Base-by-base conservation (phyloP, 2,888 invertebrate genomes). In the Iselma pallidipennis region DNA sequence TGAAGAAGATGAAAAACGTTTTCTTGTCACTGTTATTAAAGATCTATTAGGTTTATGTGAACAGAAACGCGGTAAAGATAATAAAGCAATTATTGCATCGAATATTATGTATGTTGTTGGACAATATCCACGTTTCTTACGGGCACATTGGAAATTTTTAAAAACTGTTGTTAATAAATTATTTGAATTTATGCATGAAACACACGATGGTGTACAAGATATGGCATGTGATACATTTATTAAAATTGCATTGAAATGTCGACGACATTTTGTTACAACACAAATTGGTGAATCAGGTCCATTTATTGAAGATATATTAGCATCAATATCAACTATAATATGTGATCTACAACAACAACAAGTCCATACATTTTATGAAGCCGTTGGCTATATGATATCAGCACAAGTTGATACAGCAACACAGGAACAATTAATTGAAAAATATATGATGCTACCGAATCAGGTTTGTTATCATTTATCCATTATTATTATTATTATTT, bases 221-320 rank as follows among this genome's bases (percentile, higher is more conserved):
- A 99, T 99, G 99, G 99, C 99, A 63, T 99, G 99, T 85, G 99
- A 99, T 84, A 99, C 99, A 42, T 99, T 99, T 81, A 99, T 99
- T 73, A 99, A 99, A 85, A 99, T 99, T 78, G 96, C 99, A 28
- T 87, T 96, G 75, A 99, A 99, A 83, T 99, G 99, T 83, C 88
- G 96, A 67, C 88, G 98, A 73, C 98, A 99, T 84, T 99, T 99
- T 85, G 97, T 98, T 19, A 95, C 93, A 65, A 89, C 94, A 48
- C 98, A 99, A 85, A 91, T 94, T 66, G 98, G 98, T 45, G 99
- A 99, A 83, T 90, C 91, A 37, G 91, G 94, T 84, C 98, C 99
- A 53, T 99, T 99, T 82, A 97, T 99, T 79, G 98, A 99, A 80
- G 99, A 99, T 84, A 98, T 99, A 76, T 86, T 99, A 68, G 89